Evolutionary conservation across 2,888 invertebrate species (phyloP).

Genomic region (Folsomia manolachei): DNA sequence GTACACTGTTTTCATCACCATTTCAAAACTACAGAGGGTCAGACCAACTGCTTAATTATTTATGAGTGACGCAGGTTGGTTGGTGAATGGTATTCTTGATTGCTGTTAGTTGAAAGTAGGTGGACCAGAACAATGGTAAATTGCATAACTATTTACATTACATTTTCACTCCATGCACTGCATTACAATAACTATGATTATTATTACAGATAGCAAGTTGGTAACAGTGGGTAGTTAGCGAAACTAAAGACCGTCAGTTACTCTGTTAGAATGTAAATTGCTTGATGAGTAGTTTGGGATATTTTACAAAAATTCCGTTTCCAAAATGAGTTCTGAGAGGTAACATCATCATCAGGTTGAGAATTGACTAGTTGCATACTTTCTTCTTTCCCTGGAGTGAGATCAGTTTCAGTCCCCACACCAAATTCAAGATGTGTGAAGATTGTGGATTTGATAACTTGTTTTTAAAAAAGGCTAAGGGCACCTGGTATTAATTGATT

Average conservation of each 20-base stretch:
- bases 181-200: background rate
- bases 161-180: background rate
- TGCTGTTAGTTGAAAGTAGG: too few relatives aligned
- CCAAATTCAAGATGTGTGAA: too few relatives aligned
- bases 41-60: background rate
- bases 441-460: too few relatives aligned
- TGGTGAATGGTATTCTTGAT: too few relatives aligned
- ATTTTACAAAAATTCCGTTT: background rate
- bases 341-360: too few relatives aligned
- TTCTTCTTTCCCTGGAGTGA: background rate
- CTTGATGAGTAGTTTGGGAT: background rate
- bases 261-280: background rate
- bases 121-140: conserved; percentile 5
- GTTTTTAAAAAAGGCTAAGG: too few relatives aligned
- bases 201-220: too few relatives aligned
- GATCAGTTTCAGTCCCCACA: too few relatives aligned
- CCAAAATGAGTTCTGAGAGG: too few relatives aligned
- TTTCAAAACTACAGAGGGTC: background rate
- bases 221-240: too few relatives aligned
- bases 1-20: background rate
- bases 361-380: background rate
- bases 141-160: background rate
- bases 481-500: too few relatives aligned
- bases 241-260: background rate
- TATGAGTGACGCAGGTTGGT: conserved; percentile 11